A percentile compares a stretch with the other conserved stretches of the same genome.
Evolutionary conservation across 2,888 invertebrate species (phyloP).

Genomic region (Chelonus formosanus): DNA sequence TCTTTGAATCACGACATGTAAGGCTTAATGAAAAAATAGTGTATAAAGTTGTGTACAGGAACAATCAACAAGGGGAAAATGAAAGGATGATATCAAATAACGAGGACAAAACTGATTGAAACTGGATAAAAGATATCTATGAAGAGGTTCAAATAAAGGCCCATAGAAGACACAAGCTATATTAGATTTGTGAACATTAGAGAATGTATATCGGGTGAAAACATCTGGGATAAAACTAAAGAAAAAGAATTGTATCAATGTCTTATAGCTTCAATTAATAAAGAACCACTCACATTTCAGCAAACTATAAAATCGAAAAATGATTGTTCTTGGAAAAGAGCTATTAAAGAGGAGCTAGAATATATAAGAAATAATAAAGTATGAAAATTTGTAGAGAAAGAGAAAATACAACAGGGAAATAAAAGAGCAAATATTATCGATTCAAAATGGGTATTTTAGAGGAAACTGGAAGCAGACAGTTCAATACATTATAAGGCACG

Average conservation of each 20-base stretch:
- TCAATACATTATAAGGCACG: slow-evolving; percentile 9
- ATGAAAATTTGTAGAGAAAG: slow-evolving; percentile 29
- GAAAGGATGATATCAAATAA: too few relatives aligned
- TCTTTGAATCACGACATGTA: slow-evolving; percentile 40
- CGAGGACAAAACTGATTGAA: not conserved
- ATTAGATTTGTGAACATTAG: not conserved
- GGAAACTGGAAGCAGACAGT: slow-evolving; percentile 34
- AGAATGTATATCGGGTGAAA: slow-evolving; percentile 21
- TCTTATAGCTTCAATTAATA: slow-evolving; percentile 25
- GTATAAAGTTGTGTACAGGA: slow-evolving; percentile 40
- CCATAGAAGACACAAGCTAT: not conserved
- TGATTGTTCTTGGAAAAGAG: slow-evolving; percentile 27
- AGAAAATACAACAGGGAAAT: slow-evolving; percentile 1
- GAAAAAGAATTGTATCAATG: slow-evolving; percentile 19
- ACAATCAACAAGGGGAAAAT: slow-evolving; percentile 26
- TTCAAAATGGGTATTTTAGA: slow-evolving; percentile 39
- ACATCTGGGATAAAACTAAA: too few relatives aligned
- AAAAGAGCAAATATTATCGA: slow-evolving; percentile 31
- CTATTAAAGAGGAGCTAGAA: slow-evolving; percentile 34
- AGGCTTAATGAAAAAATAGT: slow-evolving; percentile 44
- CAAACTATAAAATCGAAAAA: slow-evolving; percentile 28
- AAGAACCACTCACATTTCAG: slow-evolving; percentile 29
- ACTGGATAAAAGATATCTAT: not conserved
- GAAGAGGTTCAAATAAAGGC: not conserved
- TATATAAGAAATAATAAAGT: slow-evolving; percentile 38